Base-by-base conservation (phyloP, 2,888 invertebrate species). In the Schizotus pectinicornis region DNA sequence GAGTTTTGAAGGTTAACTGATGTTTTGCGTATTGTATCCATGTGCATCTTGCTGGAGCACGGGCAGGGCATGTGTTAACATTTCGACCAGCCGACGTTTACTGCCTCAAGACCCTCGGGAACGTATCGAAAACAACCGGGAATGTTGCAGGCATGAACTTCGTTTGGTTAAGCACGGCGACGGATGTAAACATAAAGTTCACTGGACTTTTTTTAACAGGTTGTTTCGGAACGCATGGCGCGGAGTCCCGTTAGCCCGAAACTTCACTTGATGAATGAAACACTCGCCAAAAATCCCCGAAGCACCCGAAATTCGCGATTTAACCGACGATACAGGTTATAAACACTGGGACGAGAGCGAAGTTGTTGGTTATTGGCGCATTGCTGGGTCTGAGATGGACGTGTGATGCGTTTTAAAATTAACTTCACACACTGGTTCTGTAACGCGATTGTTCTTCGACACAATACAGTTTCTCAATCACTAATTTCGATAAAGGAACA, bases 141-240 rank as follows among this genome's bases (percentile, higher is more conserved):
- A 22, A 22, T 5, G 22, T 22, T 22, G 5, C 22, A 22, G 22
- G 22, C 22, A 22, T 14, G 31, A 43, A 7, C 37, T 50, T 54
- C 35, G 31, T 52, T 55, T 31, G 33, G 47, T 22, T 22, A 42
- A 31, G 42, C 31, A 32, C 11, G 34, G 41, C 41, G 43, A 34
- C 51, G 46, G 64, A 71, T 67, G 73, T 74, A 73, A 73, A 76
- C 75, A 75, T 61, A 63, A 63, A 73, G 74, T 75, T 74, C 75
- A 75, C 65, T 71, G 73, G 63, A 72, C 76, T 72, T 59, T 63
- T 62, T 67, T 72, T 74, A 76, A 75, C 76, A 77, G 75, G 76
- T 77, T 74, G 75, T 74, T 75, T 69, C 41, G 30, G 36, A 48
- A 54, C 47, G 41, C 54, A 54, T 54, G 54, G 12, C 48, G 43